Evolutionary conservation across 2,113 vertebrate genomes (phyloP).

Genomic region (Holacanthus passer): DNA sequence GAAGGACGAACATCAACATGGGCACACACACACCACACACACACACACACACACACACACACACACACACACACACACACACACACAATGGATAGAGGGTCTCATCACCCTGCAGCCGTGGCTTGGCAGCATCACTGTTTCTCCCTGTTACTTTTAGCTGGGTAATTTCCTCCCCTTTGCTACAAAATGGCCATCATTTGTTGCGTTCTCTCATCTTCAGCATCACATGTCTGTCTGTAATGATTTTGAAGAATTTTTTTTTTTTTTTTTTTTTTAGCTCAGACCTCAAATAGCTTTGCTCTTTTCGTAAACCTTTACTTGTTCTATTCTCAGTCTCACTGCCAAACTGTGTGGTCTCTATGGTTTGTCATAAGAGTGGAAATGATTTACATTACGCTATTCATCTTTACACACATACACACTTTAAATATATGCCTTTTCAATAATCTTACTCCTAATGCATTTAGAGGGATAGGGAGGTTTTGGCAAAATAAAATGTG

Average conservation of each 20-base stretch:
- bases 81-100: constrained; percentile 18
- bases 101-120: constrained; percentile 26
- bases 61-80: constrained; percentile 21
- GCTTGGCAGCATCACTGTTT: constrained; percentile 42
- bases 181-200: constrained; percentile 43
- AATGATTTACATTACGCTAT: not conserved
- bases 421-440: not conserved
- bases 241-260: constrained; percentile 24
- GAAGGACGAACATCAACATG: constrained; percentile 27
- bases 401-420: not conserved
- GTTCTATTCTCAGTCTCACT: constrained; percentile 3
- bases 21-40: constrained; percentile 16
- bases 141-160: constrained; percentile 45
- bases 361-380: not conserved
- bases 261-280: not conserved
- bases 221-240: constrained; percentile 7
- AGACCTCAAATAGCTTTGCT: constrained; percentile 20
- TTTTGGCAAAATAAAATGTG: not conserved
- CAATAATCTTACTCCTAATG: not conserved
- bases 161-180: constrained; percentile 48
- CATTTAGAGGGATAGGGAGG: not conserved
- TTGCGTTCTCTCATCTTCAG: constrained; percentile 25
- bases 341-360: not conserved
- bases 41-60: constrained; percentile 22
- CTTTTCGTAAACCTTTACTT: not conserved